Conservation (phyloP, 2,113 vertebrate species). For the Irena cyanogastra region DNA sequence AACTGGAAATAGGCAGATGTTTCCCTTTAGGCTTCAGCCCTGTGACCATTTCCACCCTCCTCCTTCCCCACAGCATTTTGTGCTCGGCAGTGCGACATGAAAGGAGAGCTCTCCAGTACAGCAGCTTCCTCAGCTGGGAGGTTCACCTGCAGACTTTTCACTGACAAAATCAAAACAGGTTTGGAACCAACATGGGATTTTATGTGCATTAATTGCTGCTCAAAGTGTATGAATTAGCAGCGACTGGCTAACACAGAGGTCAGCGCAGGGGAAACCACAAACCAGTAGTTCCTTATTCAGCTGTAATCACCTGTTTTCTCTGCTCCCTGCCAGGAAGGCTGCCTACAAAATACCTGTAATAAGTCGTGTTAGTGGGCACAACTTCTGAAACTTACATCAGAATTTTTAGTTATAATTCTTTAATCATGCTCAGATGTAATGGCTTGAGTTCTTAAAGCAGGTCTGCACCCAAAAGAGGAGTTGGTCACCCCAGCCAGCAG, state of each 20-base stretch:
- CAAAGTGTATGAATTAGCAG: not conserved
- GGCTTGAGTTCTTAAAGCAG: not conserved
- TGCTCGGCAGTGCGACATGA: not conserved
- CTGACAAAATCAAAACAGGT: not conserved
- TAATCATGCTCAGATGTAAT: fast-evolving
- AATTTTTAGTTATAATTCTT: not conserved
- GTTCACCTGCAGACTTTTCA: not conserved
- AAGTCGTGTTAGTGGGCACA: fast-evolving
- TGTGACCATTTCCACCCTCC: not conserved
- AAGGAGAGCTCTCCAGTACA: not conserved
- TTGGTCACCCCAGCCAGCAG: not conserved
- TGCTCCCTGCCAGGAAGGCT: not conserved
- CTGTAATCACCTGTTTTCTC: not conserved
- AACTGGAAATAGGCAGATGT: not conserved
- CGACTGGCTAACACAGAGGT: not conserved
- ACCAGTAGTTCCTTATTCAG: not conserved
- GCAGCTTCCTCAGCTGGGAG: not conserved
- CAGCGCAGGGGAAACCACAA: not conserved
- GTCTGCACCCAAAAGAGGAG: fast-evolving
- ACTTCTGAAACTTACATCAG: not conserved
- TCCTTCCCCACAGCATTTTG: not conserved
- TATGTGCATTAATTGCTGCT: not conserved
- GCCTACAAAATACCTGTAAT: not conserved
- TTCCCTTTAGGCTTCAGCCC: not conserved
- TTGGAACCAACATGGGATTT: not conserved